Evolutionary conservation across 2,888 invertebrate species (phyloP).

Genomic region (Dryomyza anilis): DNA sequence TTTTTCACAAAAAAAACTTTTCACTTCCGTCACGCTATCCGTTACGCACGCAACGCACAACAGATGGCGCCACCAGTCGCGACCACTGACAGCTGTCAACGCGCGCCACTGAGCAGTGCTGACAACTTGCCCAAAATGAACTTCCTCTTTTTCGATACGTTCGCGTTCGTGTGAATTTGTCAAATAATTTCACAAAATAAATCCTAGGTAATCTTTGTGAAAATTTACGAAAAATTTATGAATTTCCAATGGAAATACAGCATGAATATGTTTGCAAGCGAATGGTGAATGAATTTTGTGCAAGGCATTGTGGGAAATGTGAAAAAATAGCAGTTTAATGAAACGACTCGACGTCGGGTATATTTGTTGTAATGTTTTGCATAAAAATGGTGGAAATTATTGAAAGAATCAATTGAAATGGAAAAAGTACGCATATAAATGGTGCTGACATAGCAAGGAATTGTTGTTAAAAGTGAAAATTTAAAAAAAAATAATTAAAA

Average conservation of each 20-base stretch:
- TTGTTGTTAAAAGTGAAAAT: too few species aligned
- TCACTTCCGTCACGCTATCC: background rate
- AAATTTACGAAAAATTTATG: slow-evolving; percentile 37
- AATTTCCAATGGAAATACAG: background rate
- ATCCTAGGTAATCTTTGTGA: slow-evolving; percentile 60
- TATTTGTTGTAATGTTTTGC: slow-evolving; percentile 25
- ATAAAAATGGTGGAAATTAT: slow-evolving; percentile 29
- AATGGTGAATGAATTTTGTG: slow-evolving; percentile 4
- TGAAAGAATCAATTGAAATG: too few species aligned
- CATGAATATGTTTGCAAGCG: background rate
- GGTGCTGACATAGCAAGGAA: too few species aligned
- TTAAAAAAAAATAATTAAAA: too few species aligned
- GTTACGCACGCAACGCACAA: background rate
- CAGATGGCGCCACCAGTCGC: slow-evolving; percentile 22
- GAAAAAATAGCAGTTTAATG: too few species aligned
- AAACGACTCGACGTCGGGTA: too few species aligned
- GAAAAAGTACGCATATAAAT: too few species aligned
- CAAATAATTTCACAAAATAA: slow-evolving; percentile 58
- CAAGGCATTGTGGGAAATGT: background rate
- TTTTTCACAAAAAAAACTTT: background rate
- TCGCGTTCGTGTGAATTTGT: slow-evolving; percentile 61
- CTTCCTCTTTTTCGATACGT: slow-evolving; percentile 62
- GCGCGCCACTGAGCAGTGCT: slow-evolving; percentile 37
- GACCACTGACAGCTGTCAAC: slow-evolving; percentile 35
- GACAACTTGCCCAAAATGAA: slow-evolving; percentile 50